Base-by-base conservation (phyloP, 2,113 vertebrate genomes). In the Rhegmatorhina hoffmannsi region DNA sequence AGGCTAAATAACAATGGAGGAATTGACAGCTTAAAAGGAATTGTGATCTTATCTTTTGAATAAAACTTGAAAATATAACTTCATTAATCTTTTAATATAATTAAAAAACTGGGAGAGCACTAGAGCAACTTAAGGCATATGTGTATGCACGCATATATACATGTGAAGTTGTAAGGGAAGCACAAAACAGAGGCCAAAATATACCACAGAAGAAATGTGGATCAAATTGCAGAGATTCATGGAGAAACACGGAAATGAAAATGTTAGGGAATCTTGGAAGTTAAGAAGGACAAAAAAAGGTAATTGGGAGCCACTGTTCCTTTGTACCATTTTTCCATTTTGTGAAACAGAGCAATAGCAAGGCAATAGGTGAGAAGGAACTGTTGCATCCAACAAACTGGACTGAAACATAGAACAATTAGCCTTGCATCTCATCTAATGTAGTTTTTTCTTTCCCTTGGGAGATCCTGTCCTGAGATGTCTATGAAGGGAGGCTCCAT, bases 81-180 rank as follows among this genome's bases (percentile, higher is more conserved):
- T 82, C 25, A 85, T 29, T 83, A 10, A 49, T 58, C 2, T 69
- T 60, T 53, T 83, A 58, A 59, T 72, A 15, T 67, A 75, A 68
- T 53, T 58, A 3, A 23, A 90, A 36, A 46, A 49, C 28, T 78
- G 40, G n/a, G 81, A 46, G 19, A 52, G 9, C 50, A 70, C 11
- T 78, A 23, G 4, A 70, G 33, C 19, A 69, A 2, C 25, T 69
- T 69, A 25, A 90, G 21, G 7, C 6, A 1, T 31, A 3, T 44
- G 7, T 23, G 28, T 24, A 21, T 62, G 29, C 4, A 5, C 23
- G 7, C 1, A 1, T 67, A 28, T 3, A 5, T 60, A 64, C 2
- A 9, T 33, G 26, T 8, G n/a, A 10, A 56, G 31, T 67, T 3
- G 0, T 31, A 68, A 68, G 29, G 16, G n/a, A 91, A 36, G 20